These are phyloP conservation scores for Passer montanus DNA, from an alignment of 2,113 vertebrate species.

Conservation along the genomic window DNA sequence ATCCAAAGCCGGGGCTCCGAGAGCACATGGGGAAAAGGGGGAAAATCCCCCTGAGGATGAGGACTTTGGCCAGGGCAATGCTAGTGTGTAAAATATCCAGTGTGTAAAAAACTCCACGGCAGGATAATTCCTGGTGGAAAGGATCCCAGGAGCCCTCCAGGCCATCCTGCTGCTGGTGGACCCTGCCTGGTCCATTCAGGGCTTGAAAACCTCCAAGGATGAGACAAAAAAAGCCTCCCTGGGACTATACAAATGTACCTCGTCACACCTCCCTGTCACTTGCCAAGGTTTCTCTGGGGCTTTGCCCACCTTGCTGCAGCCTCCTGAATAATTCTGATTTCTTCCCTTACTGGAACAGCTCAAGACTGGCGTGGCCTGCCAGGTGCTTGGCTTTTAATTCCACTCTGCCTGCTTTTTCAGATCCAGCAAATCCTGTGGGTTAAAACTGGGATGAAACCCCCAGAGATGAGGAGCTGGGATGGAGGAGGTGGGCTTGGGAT, in stretches of 20 bases:
- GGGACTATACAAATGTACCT: background rate
- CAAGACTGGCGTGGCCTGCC: background rate
- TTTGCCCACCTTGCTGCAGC: background rate
- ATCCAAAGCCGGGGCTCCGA: background rate
- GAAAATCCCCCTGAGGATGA: background rate
- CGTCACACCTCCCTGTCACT: background rate
- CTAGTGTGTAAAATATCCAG: background rate
- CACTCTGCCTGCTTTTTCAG: background rate
- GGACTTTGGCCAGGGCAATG: background rate
- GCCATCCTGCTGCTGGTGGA: background rate
- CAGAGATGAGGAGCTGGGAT: background rate
- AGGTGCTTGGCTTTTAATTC: background rate
- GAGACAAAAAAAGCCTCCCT: background rate
- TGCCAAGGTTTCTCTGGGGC: background rate
- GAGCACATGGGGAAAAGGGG: background rate
- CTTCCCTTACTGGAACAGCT: background rate
- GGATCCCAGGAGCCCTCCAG: rapidly evolving
- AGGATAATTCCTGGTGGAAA: background rate
- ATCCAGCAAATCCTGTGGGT: background rate
- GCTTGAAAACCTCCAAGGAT: background rate
- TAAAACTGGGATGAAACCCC: background rate
- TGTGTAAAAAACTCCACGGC: background rate
- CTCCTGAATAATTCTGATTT: background rate
- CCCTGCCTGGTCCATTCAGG: background rate
- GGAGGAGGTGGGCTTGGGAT: background rate